These are phyloP conservation scores for Chloroclysta siterata DNA, from an alignment of 2,888 invertebrate genomes.

Conservation along the genomic window DNA sequence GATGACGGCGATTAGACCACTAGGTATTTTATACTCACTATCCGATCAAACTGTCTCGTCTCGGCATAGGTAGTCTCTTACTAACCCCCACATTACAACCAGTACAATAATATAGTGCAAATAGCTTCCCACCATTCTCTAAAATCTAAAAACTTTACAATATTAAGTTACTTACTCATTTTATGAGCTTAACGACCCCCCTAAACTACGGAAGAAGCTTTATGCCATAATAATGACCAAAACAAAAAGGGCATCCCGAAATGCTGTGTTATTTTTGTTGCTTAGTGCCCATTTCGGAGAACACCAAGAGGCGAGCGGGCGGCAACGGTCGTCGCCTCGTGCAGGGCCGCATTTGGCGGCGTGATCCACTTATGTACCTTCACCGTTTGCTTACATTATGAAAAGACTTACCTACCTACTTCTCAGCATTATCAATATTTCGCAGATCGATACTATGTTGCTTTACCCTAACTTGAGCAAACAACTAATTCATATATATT, in stretches of 20 bases:
- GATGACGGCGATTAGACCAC: neutral
- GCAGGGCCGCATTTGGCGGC: constrained; percentile 64
- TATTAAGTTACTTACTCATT: neutral
- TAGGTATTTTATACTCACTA: no score
- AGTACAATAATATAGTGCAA: no score
- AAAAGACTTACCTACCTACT: neutral
- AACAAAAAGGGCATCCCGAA: constrained; percentile 81
- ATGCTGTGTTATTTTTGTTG: constrained; percentile 80
- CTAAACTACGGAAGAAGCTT: constrained; percentile 45
- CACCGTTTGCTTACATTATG: neutral
- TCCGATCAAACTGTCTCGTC: no score
- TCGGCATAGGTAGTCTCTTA: no score
- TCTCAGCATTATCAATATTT: neutral
- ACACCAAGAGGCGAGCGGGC: constrained; percentile 71
- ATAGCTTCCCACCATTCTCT: neutral
- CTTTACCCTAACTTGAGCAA: no score
- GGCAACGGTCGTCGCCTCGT: constrained; percentile 82
- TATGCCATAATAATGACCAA: constrained; percentile 69
- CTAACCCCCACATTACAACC: no score
- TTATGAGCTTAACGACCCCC: constrained; percentile 1
- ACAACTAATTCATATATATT: no score
- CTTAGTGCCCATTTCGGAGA: constrained; percentile 80
- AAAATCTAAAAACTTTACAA: neutral
- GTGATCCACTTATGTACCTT: constrained; percentile 22
- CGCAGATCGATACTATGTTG: neutral